Evolutionary conservation across 2,797 vertebrate species (phyloP), one percentile per base, ranked within the genome.

Genomic region (Falco cherrug): DNA sequence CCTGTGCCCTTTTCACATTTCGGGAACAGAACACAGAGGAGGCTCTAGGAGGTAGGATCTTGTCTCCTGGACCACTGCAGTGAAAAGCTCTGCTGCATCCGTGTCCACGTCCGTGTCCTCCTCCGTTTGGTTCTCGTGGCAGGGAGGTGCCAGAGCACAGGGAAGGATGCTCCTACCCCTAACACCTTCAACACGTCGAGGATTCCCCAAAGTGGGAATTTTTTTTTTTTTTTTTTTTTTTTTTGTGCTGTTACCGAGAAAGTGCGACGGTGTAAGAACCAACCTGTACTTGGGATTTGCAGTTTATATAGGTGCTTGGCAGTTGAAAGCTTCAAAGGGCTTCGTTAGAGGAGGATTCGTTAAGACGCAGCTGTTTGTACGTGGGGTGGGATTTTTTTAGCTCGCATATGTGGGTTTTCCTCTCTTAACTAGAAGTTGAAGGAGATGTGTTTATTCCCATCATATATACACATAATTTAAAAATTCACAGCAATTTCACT

Each of bases 71-170:
- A 48, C 28, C 24, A 0, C 2, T 11, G 39, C 29, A 10, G 35
- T 13, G n/a, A 20, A 51, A 51, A 53, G n/a, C 50, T 43, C 39
- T 7, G 15, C 48, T 25, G 24, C 14, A 33, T 43, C 33, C 51
- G 1, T 3, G 28, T 48, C 26, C 31, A 20, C 14, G 31, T 43
- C 33, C 51, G 1, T 3, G 28, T 48, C 26, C 31, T 85, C 15
- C 16, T 69, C 28, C 9, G 5, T n/a, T 28, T 10, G 20, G 15
- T 37, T 45, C 26, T n/a, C 5, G 53, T 29, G 64, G 31, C 33
- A 2, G 31, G 47, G 35, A 28, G 31, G 15, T 37, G 31, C 47
- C 9, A 2, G 5, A 9, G 24, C 8, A 1, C 20, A 11, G 1
- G 7, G 8, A 9, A 21, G n/a, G 45, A 8, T 25, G 45, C 45